phyloP scores from a whole-genome alignment of 2,888 invertebrate species.

The Drosophila anceps region DNA sequence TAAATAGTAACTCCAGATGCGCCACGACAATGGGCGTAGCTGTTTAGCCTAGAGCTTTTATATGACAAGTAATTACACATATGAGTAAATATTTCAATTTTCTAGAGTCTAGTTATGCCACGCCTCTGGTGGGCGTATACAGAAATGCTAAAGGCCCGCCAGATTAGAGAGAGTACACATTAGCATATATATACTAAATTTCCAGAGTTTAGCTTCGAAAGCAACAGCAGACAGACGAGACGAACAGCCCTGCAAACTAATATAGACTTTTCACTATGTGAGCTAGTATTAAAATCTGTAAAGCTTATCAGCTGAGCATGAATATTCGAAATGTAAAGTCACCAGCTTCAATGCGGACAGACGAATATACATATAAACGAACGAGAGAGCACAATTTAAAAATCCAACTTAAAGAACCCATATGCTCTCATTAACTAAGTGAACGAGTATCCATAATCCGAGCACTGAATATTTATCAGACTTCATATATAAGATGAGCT shows the following conservation, averaged over 20 bases:
- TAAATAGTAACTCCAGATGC: neutral
- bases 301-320: neutral
- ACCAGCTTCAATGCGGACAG: too few species aligned
- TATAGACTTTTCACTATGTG: neutral
- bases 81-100: neutral
- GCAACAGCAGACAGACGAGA: neutral
- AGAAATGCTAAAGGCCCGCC: neutral
- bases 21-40: fast-evolving
- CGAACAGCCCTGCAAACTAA: neutral
- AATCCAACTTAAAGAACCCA: neutral
- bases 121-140: neutral
- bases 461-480: neutral
- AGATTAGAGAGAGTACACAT: neutral
- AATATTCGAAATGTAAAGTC: neutral
- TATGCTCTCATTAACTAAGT: neutral
- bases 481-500: neutral
- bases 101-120: neutral
- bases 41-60: neutral
- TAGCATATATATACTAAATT: neutral
- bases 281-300: neutral
- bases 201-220: neutral
- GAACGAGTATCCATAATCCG: neutral
- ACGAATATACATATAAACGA: neutral
- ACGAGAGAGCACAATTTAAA: too few species aligned
- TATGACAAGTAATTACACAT: too few species aligned